Percentiles rank a stretch among this genome's conserved stretches.
phyloP scores from a whole-genome alignment of 2,113 vertebrate genomes.

The Tragelaphus scriptus region DNA sequence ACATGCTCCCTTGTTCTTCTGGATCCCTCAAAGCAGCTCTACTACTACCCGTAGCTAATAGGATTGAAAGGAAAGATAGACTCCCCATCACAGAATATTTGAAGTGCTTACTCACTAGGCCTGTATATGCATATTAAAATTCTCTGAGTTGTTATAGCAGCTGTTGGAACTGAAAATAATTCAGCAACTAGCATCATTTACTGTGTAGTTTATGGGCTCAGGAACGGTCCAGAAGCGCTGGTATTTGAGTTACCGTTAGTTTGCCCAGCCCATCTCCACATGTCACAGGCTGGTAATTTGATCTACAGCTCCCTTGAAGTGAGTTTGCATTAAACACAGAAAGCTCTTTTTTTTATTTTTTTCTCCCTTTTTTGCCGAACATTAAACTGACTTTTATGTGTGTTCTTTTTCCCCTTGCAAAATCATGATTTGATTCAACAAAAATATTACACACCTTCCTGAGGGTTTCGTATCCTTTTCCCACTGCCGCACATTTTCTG shows the following conservation, averaged over 20 bases:
- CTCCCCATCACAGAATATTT: slow-evolving; percentile 56
- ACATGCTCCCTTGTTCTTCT: neutral
- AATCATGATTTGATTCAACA: slow-evolving; percentile 66
- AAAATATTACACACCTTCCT: slow-evolving; percentile 64
- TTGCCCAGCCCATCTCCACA: slow-evolving; percentile 72
- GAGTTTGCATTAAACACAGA: slow-evolving; percentile 70
- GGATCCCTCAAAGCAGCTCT: slow-evolving; percentile 35
- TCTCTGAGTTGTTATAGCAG: slow-evolving; percentile 77
- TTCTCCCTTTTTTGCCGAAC: slow-evolving; percentile 60
- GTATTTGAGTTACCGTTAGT: slow-evolving; percentile 76
- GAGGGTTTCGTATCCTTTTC: slow-evolving; percentile 44
- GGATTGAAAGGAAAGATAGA: slow-evolving; percentile 57
- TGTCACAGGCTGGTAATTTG: slow-evolving; percentile 77
- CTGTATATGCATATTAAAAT: slow-evolving; percentile 71
- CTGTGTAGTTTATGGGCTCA: slow-evolving; percentile 77
- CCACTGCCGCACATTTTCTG: neutral
- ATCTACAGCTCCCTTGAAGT: slow-evolving; percentile 78
- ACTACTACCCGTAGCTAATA: slow-evolving; percentile 15
- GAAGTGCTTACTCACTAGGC: slow-evolving; percentile 67
- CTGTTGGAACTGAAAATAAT: slow-evolving; percentile 81
- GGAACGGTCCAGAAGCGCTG: slow-evolving; percentile 75
- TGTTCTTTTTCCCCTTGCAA: slow-evolving; percentile 71
- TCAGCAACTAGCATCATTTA: slow-evolving; percentile 77
- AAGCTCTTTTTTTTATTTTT: slow-evolving; percentile 42
- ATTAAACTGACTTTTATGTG: slow-evolving; percentile 74